These are phyloP conservation scores for Zingel zingel DNA, from an alignment of 2,113 vertebrate genomes.

Conservation along the genomic window DNA sequence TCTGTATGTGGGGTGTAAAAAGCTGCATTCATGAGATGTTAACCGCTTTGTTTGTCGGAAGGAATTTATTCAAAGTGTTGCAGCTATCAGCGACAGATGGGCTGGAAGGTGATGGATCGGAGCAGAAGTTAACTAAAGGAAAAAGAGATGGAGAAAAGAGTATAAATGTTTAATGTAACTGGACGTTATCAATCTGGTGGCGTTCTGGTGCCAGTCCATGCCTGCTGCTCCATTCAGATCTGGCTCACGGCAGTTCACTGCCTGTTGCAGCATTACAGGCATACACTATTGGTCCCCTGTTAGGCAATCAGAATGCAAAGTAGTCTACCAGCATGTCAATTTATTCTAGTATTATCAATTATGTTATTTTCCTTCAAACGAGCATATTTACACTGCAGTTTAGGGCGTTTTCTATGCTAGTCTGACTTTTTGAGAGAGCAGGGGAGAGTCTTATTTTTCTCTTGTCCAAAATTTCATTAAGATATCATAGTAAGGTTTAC, in stretches of 20 bases:
- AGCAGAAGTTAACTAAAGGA: slow-evolving; percentile 73
- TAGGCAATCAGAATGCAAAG: neutral
- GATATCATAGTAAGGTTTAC: neutral
- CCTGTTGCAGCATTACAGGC: neutral
- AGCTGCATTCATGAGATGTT: slow-evolving; percentile 86
- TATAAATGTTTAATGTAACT: slow-evolving; percentile 61
- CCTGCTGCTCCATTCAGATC: slow-evolving; percentile 52
- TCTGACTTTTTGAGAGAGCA: neutral
- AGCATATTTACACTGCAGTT: neutral
- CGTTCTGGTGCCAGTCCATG: slow-evolving; percentile 52
- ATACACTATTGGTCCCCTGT: neutral
- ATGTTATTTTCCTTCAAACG: neutral
- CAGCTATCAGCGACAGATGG: slow-evolving; percentile 82
- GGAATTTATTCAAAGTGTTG: slow-evolving; percentile 85
- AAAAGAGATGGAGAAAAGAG: slow-evolving; percentile 37
- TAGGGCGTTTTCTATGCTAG: neutral
- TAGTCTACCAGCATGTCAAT: neutral
- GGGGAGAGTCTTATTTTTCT: neutral
- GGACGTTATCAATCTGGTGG: slow-evolving; percentile 75
- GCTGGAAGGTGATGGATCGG: slow-evolving; percentile 71
- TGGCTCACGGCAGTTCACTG: neutral
- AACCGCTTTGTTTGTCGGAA: slow-evolving; percentile 81
- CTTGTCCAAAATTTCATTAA: neutral
- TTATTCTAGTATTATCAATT: neutral
- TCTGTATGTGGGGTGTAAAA: slow-evolving; percentile 78